These are phyloP conservation scores for Gymnocypris eckloni DNA, from an alignment of 2,797 vertebrate species.

Conservation along the genomic window DNA sequence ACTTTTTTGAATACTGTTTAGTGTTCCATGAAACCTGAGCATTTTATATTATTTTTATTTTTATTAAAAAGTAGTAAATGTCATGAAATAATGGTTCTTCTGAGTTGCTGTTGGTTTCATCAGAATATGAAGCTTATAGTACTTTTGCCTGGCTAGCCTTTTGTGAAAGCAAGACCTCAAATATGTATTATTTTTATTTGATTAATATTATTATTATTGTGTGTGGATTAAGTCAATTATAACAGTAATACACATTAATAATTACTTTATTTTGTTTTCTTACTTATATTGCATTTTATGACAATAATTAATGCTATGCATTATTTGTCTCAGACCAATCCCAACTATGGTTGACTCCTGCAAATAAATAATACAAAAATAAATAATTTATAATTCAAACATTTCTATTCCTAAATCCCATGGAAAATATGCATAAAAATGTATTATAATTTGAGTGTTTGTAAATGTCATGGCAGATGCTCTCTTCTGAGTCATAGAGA, in stretches of 20 bases:
- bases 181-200: not conserved
- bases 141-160: not conserved
- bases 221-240: no score
- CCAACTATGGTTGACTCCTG: not conserved
- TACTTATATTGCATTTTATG: not conserved
- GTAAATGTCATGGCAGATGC: not conserved
- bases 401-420: not conserved
- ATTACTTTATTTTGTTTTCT: not conserved
- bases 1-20: not conserved
- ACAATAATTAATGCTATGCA: not conserved
- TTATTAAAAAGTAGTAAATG: not conserved
- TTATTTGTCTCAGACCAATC: not conserved
- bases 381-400: not conserved
- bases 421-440: not conserved
- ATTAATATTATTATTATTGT: no score
- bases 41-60: no score
- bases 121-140: not conserved
- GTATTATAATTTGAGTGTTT: not conserved
- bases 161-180: not conserved
- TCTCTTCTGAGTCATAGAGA: constrained; percentile 1
- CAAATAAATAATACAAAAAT: not conserved
- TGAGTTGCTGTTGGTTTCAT: not conserved
- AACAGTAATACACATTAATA: no score
- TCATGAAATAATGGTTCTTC: not conserved
- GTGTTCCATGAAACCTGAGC: not conserved